These are phyloP conservation scores for Onychostruthus taczanowskii DNA, from an alignment of 2,113 vertebrate species.

Conservation along the genomic window DNA sequence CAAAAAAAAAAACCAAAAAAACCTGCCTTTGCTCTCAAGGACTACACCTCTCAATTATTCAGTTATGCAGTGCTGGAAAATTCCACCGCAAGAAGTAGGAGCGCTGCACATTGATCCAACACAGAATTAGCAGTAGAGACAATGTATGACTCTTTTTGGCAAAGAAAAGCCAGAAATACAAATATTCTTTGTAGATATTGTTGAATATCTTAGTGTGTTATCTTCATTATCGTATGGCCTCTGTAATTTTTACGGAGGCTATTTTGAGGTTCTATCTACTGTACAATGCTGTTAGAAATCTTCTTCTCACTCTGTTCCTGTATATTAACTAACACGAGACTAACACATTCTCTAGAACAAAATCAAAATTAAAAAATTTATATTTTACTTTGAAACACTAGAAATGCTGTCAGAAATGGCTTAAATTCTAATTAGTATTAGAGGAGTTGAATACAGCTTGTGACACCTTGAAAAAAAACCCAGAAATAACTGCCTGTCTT, in stretches of 20 bases:
- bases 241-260: not conserved
- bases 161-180: not conserved
- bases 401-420: not conserved
- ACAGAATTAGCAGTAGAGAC: not conserved
- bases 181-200: not conserved
- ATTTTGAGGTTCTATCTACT: not conserved
- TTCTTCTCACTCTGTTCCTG: not conserved
- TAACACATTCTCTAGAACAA: not conserved
- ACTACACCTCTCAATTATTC: not conserved
- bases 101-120: not conserved
- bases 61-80: conserved; percentile 21
- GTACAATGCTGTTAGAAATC: not conserved
- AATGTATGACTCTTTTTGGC: not conserved
- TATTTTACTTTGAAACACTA: not conserved
- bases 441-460: not conserved
- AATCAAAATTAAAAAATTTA: not conserved
- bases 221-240: not conserved
- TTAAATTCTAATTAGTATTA: not conserved
- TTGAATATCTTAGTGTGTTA: not conserved
- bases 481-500: not conserved
- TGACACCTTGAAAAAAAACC: not conserved
- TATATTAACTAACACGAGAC: not conserved
- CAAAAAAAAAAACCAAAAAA: not conserved
- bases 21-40: not conserved
- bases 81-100: not conserved